Base-by-base conservation (phyloP, 2,888 invertebrate genomes). In the Stomorhina lunata region DNA sequence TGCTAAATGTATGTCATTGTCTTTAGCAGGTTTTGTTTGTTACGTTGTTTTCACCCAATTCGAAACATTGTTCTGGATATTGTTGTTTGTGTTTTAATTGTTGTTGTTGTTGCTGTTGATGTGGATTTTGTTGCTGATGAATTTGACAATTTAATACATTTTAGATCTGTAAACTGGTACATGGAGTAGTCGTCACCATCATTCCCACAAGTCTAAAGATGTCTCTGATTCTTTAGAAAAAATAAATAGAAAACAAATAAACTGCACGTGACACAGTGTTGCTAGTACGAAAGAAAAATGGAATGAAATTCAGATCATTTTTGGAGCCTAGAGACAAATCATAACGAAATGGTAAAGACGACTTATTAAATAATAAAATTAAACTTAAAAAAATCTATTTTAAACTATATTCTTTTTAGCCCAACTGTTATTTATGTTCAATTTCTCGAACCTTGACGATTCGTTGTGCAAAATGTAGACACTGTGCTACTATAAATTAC, bases 71-170 rank as follows among this genome's bases (percentile, higher is more conserved):
- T 63, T 43, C 17, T 40, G 15, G 17, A 43, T 63, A 43, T 63
- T 50, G 48, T 10, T 48, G 48, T 22, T 48, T 4, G 7, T 32
- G 32, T 32, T 32, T 9, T n/a, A n/a, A n/a, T n/a, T 57, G 25
- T 34, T 71, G 32, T 22, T 32, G 15, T 2, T 45, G 15, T 45
- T 45, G 7, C 27, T 55, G 17, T 27, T 53, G 17, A 32, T 20
- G 15, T 7, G 27, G 55, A 17, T 57, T 32, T 55, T 59, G 59
- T 48, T 65, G 43, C 17, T 57, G 75, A 59, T 61, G 59, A 69
- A 61, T 77, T 68, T 68, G 76, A 77, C 76, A 77, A 68, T 77
- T 77, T 77, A 77, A 77, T 77, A 77, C 76, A 77, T 77, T 77
- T 77, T 53, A 68, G 61, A 76, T 77, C 50, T 68, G 29, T 50